Evolutionary conservation across 2,113 vertebrate species (phyloP).

Genomic region (Lagopus leucura): DNA sequence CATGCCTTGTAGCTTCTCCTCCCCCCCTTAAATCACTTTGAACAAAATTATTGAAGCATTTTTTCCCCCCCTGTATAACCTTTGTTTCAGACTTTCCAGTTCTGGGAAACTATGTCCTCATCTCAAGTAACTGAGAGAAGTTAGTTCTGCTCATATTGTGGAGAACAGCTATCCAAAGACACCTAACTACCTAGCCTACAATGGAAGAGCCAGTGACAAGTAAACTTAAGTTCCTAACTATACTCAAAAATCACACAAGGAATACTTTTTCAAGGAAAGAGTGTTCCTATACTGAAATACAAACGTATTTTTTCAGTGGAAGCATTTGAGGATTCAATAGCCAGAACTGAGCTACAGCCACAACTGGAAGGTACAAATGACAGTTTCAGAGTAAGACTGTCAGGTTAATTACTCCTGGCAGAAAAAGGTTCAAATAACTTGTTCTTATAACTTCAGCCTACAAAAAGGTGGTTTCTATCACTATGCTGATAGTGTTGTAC

Average conservation of each 20-base stretch:
- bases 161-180: not conserved
- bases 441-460: not conserved
- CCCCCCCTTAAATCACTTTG: not conserved
- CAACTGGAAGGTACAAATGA: not conserved
- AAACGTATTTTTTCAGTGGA: rapidly evolving
- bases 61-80: not conserved
- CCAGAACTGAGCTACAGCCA: not conserved
- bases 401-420: not conserved
- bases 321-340: not conserved
- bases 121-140: not conserved
- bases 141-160: not conserved
- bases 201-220: not conserved
- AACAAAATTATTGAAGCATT: not conserved
- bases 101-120: not conserved
- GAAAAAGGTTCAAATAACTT: not conserved
- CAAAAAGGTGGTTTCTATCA: not conserved
- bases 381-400: not conserved
- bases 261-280: not conserved
- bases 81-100: not conserved
- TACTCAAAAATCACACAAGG: not conserved
- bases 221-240: not conserved
- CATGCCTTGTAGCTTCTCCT: not conserved
- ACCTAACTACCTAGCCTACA: not conserved
- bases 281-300: not conserved
- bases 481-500: rapidly evolving